phyloP scores from a whole-genome alignment of 1,140 invertebrate species.

The Heliconius himera region DNA sequence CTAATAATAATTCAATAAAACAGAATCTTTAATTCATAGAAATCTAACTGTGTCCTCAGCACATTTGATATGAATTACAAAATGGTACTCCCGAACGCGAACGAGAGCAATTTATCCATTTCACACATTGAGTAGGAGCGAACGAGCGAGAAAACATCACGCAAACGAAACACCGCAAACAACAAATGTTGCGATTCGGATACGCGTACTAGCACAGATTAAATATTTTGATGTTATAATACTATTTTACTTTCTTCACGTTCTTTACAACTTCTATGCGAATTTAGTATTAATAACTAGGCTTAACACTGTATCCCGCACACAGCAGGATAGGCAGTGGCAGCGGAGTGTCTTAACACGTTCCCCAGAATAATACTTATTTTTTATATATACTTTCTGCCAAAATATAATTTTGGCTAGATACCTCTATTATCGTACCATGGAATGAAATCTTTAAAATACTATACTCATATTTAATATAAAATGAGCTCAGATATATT shows the following conservation, averaged over 20 bases:
- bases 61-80: constrained; percentile 43
- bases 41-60: constrained; percentile 51
- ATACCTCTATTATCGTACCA: too few relatives aligned
- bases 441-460: too few relatives aligned
- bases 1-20: constrained; percentile 51
- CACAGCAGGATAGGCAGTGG: too few relatives aligned
- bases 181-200: constrained; percentile 54
- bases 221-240: not conserved
- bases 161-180: constrained; percentile 49
- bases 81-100: constrained; percentile 47
- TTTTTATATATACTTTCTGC: too few relatives aligned
- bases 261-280: too few relatives aligned
- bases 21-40: constrained; percentile 63
- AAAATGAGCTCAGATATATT: too few relatives aligned
- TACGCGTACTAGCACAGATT: constrained; percentile 38
- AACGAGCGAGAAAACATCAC: constrained; percentile 50
- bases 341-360: too few relatives aligned
- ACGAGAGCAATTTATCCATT: constrained; percentile 55
- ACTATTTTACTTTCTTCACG: not conserved
- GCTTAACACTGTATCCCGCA: too few relatives aligned
- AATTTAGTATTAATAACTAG: too few relatives aligned
- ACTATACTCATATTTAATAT: too few relatives aligned
- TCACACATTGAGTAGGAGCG: constrained; percentile 49
- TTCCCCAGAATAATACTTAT: too few relatives aligned
- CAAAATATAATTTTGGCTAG: too few relatives aligned